Evolutionary conservation across 1,140 invertebrate genomes (phyloP).

Genomic region (Eueides isabella): DNA sequence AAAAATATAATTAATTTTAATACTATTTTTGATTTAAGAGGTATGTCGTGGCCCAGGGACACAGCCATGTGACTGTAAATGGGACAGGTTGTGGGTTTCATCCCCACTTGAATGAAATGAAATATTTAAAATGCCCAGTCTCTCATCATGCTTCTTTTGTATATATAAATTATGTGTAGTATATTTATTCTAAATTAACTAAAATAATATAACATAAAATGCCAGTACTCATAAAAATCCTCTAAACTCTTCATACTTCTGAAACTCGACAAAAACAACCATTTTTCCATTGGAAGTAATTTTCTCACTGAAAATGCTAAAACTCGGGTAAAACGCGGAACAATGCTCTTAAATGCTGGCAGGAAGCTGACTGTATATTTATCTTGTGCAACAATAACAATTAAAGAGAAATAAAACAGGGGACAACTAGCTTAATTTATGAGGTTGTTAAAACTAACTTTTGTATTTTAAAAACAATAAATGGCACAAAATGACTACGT

Average conservation of each 20-base stretch:
- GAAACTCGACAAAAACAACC: not conserved
- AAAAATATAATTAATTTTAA: too few relatives aligned
- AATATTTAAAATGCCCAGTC: too few relatives aligned
- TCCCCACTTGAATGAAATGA: too few relatives aligned
- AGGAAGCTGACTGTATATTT: conserved; percentile 12
- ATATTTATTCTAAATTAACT: not conserved
- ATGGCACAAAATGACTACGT: not conserved
- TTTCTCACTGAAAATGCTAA: conserved; percentile 9
- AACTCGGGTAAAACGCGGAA: conserved; percentile 12
- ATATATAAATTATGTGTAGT: too few relatives aligned
- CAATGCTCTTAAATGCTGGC: conserved; percentile 16
- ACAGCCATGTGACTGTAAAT: too few relatives aligned
- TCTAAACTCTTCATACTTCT: not conserved
- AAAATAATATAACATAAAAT: not conserved
- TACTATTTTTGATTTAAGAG: too few relatives aligned
- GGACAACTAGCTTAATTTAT: conserved; percentile 6
- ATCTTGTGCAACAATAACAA: conserved; percentile 5
- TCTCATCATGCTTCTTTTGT: too few relatives aligned
- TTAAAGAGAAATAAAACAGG: not conserved
- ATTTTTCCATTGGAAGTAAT: conserved; percentile 7
- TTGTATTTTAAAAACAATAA: not conserved
- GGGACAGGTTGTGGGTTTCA: too few relatives aligned
- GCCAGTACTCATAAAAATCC: not conserved
- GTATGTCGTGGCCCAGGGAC: too few relatives aligned
- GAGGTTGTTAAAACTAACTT: not conserved